These are phyloP conservation scores for Bimastos eiseni DNA, from an alignment of 2,888 invertebrate genomes.

Conservation along the genomic window DNA sequence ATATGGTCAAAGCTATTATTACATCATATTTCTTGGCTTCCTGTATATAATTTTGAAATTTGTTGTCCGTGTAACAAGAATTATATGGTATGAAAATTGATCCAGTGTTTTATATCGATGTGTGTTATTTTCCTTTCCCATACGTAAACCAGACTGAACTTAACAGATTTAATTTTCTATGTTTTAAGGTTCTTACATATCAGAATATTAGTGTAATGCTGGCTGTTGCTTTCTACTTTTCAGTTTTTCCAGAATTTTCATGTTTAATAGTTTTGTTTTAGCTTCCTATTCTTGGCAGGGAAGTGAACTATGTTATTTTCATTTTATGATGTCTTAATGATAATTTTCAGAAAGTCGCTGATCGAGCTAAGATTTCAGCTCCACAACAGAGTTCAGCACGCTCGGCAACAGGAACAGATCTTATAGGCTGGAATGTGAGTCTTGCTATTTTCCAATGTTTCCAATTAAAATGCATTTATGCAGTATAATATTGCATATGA, in stretches of 20 bases:
- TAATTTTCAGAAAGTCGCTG: conserved; percentile 20
- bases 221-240: too few relatives aligned
- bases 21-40: neutral
- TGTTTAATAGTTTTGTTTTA: too few relatives aligned
- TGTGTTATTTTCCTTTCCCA: neutral
- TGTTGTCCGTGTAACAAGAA: neutral
- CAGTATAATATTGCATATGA: neutral
- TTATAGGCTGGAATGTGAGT: neutral
- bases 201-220: too few relatives aligned
- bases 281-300: neutral
- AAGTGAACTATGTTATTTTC: neutral
- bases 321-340: neutral
- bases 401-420: neutral
- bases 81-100: neutral
- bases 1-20: neutral
- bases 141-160: neutral
- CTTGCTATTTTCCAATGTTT: neutral
- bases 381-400: neutral
- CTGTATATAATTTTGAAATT: neutral
- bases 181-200: neutral
- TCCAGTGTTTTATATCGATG: neutral
- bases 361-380: neutral
- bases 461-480: neutral
- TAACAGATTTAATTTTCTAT: neutral
- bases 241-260: too few relatives aligned